A percentile compares a stretch with the other conserved stretches of the same genome.
These are phyloP conservation scores for Diaprepes abbreviatus DNA, from an alignment of 2,888 invertebrate species.

Conservation along the genomic window DNA sequence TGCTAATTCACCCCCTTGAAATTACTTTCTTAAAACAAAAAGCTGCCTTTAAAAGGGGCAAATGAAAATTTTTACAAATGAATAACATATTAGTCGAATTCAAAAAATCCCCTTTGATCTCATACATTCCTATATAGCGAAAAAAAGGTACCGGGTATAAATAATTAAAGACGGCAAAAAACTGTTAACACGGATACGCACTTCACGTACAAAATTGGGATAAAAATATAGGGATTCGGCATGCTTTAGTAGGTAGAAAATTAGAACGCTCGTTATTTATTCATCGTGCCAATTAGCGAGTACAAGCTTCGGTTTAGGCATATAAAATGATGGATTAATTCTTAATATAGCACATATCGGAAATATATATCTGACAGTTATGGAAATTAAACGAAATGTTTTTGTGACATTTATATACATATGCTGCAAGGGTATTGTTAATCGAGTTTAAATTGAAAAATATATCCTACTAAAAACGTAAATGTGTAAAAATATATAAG, in stretches of 20 bases:
- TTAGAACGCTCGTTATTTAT: slow-evolving; percentile 30
- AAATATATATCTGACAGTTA: neutral
- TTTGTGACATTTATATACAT: too few species aligned
- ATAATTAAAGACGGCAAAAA: slow-evolving; percentile 38
- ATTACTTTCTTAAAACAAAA: neutral
- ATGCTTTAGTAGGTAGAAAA: slow-evolving; percentile 18
- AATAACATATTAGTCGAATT: slow-evolving; percentile 19
- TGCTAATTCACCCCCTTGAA: neutral
- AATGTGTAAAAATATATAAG: too few species aligned
- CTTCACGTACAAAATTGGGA: slow-evolving; percentile 29
- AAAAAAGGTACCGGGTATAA: slow-evolving; percentile 21
- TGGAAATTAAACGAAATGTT: too few species aligned
- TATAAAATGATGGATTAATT: slow-evolving; percentile 16
- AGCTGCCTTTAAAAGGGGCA: neutral
- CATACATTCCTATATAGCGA: neutral
- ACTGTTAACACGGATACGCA: slow-evolving; percentile 39
- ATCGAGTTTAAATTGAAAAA: too few species aligned
- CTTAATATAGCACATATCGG: slow-evolving; percentile 1
- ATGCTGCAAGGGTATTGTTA: too few species aligned
- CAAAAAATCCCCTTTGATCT: slow-evolving; percentile 13
- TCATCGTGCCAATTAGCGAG: slow-evolving; percentile 32
- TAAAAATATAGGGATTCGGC: slow-evolving; percentile 33
- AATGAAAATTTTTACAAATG: slow-evolving; percentile 8
- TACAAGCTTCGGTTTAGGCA: slow-evolving; percentile 14
- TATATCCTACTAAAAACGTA: too few species aligned